Evolutionary conservation across 2,797 vertebrate species (phyloP).

Genomic region (Melanotaenia boesemani): DNA sequence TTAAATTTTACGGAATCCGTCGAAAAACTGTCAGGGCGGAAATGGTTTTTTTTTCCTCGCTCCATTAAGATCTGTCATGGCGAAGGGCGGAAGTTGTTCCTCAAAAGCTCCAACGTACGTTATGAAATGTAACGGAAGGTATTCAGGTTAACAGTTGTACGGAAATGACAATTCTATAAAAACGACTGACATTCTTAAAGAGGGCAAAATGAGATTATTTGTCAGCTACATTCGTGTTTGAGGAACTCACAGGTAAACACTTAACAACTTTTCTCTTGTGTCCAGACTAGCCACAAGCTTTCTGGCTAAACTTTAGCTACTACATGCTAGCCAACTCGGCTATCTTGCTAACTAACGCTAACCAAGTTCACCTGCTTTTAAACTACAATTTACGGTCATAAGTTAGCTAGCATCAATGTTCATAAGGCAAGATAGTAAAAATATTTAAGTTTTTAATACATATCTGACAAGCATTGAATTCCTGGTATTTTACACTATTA

Average conservation of each 20-base stretch:
- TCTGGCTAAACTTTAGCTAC: constrained; percentile 10
- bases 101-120: background rate
- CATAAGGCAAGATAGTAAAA: accelerated
- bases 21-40: too few species aligned
- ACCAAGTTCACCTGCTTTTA: constrained; percentile 2
- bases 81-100: constrained; percentile 40
- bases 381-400: background rate
- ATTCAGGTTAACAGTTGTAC: background rate
- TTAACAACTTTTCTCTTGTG: constrained; percentile 38
- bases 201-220: background rate
- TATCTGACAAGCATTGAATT: background rate
- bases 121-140: background rate
- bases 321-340: constrained; percentile 7
- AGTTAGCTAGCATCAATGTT: accelerated
- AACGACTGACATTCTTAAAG: background rate
- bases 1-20: too few species aligned
- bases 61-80: constrained; percentile 28
- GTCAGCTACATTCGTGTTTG: background rate
- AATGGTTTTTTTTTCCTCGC: background rate
- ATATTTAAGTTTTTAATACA: accelerated
- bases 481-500: background rate
- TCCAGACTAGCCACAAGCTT: background rate
- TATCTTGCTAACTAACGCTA: constrained; percentile 43
- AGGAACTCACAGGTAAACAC: constrained; percentile 51
- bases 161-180: background rate